These are phyloP conservation scores for Paramacrobiotus metropolitanus DNA, from an alignment of 1,140 invertebrate species.

Conservation along the genomic window DNA sequence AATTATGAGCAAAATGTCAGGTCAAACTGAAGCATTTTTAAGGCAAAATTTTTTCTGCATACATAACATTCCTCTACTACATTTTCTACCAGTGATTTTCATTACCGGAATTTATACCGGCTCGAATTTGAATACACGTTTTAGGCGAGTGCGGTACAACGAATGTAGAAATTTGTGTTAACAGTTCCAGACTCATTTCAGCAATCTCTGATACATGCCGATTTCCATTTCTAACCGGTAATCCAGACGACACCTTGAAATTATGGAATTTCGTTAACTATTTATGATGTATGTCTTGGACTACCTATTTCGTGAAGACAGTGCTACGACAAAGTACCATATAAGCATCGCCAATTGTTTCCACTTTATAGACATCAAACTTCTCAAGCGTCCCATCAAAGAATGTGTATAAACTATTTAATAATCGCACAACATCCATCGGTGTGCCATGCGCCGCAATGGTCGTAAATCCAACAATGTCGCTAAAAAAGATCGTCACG, in stretches of 20 bases:
- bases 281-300: too few relatives aligned
- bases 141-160: conserved; percentile 31
- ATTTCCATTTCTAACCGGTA: conserved; percentile 16
- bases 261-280: not conserved
- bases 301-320: too few relatives aligned
- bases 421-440: conserved; percentile 19
- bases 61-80: too few relatives aligned
- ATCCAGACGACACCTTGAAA: not conserved
- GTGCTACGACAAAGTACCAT: conserved; percentile 18
- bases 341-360: conserved; percentile 18
- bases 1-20: too few relatives aligned
- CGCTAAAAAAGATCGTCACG: conserved; percentile 25
- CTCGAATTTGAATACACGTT: conserved; percentile 29
- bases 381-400: conserved; percentile 24
- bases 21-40: too few relatives aligned
- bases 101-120: conserved; percentile 35
- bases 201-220: conserved; percentile 33
- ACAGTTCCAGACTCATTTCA: conserved; percentile 33
- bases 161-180: conserved; percentile 26
- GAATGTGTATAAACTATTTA: conserved; percentile 24
- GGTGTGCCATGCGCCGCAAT: conserved; percentile 22
- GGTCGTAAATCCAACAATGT: conserved; percentile 23
- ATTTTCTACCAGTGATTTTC: too few relatives aligned
- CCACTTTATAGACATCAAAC: conserved; percentile 26
- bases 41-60: too few relatives aligned